Evolutionary conservation across 2,797 vertebrate genomes (phyloP).

Genomic region (Hydrocynus forskahlii): DNA sequence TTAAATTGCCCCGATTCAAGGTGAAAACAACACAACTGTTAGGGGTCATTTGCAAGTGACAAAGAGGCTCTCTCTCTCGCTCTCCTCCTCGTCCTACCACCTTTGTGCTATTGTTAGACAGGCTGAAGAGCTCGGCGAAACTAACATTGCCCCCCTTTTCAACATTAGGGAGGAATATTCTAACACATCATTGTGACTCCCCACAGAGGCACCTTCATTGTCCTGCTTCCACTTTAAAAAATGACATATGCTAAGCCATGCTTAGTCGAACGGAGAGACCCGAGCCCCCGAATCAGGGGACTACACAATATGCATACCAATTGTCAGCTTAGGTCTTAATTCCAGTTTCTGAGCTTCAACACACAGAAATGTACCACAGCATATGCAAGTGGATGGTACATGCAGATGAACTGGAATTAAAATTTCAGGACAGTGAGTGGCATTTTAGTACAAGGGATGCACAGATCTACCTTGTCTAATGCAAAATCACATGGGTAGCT

Average conservation of each 20-base stretch:
- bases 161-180: constrained; percentile 41
- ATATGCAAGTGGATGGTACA: not conserved
- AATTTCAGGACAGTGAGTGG: not conserved
- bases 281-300: constrained; percentile 13
- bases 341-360: not conserved
- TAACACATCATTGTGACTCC: constrained; percentile 19
- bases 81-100: constrained; percentile 64
- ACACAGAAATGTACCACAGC: not conserved
- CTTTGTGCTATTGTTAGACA: constrained; percentile 65
- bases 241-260: constrained; percentile 33
- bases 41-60: constrained; percentile 72
- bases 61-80: constrained; percentile 54
- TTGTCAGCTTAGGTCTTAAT: not conserved
- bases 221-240: constrained; percentile 6
- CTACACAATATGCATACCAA: constrained; percentile 18
- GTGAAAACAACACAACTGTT: constrained; percentile 74
- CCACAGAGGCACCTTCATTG: constrained; percentile 17
- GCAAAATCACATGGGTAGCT: not conserved
- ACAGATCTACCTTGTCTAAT: not conserved
- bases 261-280: constrained; percentile 23
- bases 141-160: constrained; percentile 52
- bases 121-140: constrained; percentile 56
- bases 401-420: not conserved
- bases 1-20: constrained; percentile 52
- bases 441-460: not conserved